Conservation (phyloP, 1,140 invertebrate genomes). For the Dendrolimus kikuchii region DNA sequence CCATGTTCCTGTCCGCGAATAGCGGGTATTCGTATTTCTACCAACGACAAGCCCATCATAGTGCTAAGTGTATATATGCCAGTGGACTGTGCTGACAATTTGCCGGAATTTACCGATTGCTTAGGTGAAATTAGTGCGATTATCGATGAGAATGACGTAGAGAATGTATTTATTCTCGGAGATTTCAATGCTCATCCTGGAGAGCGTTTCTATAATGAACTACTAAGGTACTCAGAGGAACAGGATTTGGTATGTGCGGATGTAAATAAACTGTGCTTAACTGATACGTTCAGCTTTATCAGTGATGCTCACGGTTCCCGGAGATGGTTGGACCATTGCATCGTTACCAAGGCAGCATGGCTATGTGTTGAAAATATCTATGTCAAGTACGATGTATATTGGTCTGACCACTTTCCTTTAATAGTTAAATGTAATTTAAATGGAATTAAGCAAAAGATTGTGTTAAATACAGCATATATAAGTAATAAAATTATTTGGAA, state of each 20-base stretch:
- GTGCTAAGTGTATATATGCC: slow-evolving; percentile 20
- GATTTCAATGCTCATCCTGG: slow-evolving; percentile 19
- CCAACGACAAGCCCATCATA: background rate
- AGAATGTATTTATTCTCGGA: slow-evolving; percentile 16
- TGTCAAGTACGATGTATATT: slow-evolving; percentile 15
- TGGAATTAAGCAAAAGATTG: background rate
- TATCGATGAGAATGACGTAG: slow-evolving; percentile 10
- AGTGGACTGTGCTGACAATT: slow-evolving; percentile 12
- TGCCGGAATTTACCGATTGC: slow-evolving; percentile 18
- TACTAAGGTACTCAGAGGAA: slow-evolving; percentile 15
- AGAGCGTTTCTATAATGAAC: slow-evolving; percentile 17
- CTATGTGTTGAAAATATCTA: slow-evolving; percentile 8
- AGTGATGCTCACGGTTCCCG: slow-evolving; percentile 19
- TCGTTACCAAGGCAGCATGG: slow-evolving; percentile 11
- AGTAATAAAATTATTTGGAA: slow-evolving; percentile 15
- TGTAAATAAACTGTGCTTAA: slow-evolving; percentile 10
- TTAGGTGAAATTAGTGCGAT: slow-evolving; percentile 16
- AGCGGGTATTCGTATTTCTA: slow-evolving; percentile 8
- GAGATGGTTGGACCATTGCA: slow-evolving; percentile 20
- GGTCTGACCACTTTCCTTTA: slow-evolving; percentile 22
- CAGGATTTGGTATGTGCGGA: slow-evolving; percentile 17
- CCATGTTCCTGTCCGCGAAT: slow-evolving; percentile 15
- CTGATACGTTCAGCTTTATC: slow-evolving; percentile 13
- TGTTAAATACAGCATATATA: background rate
- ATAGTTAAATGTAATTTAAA: slow-evolving; percentile 12